These are phyloP conservation scores for Coelinius sp. DNA, from an alignment of 2,888 invertebrate species.

Conservation along the genomic window DNA sequence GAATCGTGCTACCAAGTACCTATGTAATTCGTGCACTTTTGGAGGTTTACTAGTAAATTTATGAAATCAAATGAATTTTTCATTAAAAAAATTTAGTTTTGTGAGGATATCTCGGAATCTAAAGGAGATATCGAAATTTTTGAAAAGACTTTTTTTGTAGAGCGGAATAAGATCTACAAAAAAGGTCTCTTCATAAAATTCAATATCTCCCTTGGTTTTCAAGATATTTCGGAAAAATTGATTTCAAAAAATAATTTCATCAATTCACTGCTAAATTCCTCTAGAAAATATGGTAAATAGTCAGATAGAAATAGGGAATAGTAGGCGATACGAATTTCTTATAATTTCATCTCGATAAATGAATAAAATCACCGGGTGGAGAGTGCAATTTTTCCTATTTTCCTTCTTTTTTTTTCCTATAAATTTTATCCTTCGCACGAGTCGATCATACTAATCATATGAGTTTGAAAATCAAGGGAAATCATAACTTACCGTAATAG, in stretches of 20 bases:
- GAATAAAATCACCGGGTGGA: conserved; percentile 49
- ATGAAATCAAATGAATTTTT: too few species aligned
- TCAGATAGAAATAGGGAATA: background rate
- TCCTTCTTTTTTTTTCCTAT: conserved; percentile 13
- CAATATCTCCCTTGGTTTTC: background rate
- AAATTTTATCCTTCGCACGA: conserved; percentile 27
- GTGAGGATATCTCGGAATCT: too few species aligned
- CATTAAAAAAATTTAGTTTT: too few species aligned
- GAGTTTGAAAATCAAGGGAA: conserved; percentile 73
- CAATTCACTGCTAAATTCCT: background rate
- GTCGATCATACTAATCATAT: conserved; percentile 37
- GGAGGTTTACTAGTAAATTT: too few species aligned
- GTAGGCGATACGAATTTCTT: background rate
- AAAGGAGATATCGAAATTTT: too few species aligned
- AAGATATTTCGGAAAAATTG: background rate
- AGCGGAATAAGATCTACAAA: too few species aligned
- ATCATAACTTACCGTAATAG: conserved; percentile 98
- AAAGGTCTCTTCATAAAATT: too few species aligned
- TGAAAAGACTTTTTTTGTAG: too few species aligned
- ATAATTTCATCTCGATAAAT: background rate
- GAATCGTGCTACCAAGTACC: background rate
- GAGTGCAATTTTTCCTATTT: conserved; percentile 42
- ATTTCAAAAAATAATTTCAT: background rate
- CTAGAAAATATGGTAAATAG: background rate
- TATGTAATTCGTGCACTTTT: too few species aligned